These are phyloP conservation scores for Cephus sareptanus DNA, from an alignment of 2,888 invertebrate genomes.

Conservation along the genomic window DNA sequence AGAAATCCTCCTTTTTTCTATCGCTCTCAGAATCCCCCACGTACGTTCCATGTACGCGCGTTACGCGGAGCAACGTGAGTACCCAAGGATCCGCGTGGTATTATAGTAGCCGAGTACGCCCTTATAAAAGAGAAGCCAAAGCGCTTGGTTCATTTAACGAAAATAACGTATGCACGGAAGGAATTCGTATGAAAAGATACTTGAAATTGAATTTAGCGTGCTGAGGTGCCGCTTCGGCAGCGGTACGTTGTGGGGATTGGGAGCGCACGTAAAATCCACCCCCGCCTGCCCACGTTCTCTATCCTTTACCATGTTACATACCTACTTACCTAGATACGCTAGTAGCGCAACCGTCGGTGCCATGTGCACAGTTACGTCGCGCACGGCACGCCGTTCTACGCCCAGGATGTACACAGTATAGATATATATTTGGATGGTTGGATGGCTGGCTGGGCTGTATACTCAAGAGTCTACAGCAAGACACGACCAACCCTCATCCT, in stretches of 20 bases:
- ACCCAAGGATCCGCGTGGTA: background rate
- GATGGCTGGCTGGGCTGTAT: background rate
- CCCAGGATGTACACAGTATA: background rate
- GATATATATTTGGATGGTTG: background rate
- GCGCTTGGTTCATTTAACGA: constrained; percentile 19
- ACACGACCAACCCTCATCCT: constrained; percentile 4
- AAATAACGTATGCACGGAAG: constrained; percentile 39
- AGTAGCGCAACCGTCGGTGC: background rate
- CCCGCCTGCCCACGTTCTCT: background rate
- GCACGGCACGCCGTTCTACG: background rate
- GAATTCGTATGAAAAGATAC: constrained; percentile 44
- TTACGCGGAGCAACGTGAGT: background rate
- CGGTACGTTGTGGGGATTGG: background rate
- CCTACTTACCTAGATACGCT: constrained; percentile 1
- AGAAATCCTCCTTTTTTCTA: background rate
- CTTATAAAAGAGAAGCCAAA: background rate
- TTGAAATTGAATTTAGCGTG: constrained; percentile 45
- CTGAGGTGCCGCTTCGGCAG: constrained; percentile 25
- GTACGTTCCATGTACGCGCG: background rate
- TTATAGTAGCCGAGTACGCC: background rate
- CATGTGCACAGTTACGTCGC: constrained; percentile 1
- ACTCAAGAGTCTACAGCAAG: background rate
- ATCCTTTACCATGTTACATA: background rate
- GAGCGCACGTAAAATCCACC: background rate
- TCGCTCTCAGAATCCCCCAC: background rate